A percentile compares a stretch with the other conserved stretches of the same genome.
Conservation (phyloP, 1,140 invertebrate species). For the Akabosia matsudoensis region DNA sequence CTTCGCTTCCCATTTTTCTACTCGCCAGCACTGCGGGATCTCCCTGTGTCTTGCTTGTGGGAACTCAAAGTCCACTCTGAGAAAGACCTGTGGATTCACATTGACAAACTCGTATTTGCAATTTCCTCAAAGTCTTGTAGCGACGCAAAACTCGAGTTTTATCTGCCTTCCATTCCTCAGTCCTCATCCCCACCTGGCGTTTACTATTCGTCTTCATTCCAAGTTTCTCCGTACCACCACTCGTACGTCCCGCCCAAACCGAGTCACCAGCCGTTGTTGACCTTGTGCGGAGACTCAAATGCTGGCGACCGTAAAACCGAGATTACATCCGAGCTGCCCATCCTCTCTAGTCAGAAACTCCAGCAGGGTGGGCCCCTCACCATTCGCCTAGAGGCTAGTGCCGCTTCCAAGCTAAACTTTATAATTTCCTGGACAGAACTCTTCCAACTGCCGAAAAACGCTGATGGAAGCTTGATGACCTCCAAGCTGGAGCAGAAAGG, state of each 20-base stretch:
- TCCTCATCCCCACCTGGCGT: constrained; percentile 46
- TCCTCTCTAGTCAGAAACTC: constrained; percentile 70
- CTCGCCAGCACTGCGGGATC: constrained; percentile 41
- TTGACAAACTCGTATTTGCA: constrained; percentile 79
- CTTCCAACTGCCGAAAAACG: constrained; percentile 77
- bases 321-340: constrained; percentile 60
- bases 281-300: constrained; percentile 73
- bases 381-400: constrained; percentile 57
- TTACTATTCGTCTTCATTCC: constrained; percentile 25
- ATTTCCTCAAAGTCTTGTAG: constrained; percentile 66
- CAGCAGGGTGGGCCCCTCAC: constrained; percentile 50
- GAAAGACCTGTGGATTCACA: constrained; percentile 77
- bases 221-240: constrained; percentile 40
- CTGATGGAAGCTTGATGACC: constrained; percentile 72
- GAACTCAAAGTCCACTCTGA: constrained; percentile 58
- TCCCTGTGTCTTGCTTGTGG: constrained; percentile 80
- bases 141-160: constrained; percentile 78
- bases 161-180: constrained; percentile 54
- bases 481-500: constrained; percentile 57
- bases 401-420: constrained; percentile 74
- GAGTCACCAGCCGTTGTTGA: constrained; percentile 63
- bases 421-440: constrained; percentile 85
- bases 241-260: constrained; percentile 40
- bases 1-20: constrained; percentile 70
- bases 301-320: constrained; percentile 62